Conservation (phyloP, 2,113 vertebrate species). For the Phaethon lepturus region DNA sequence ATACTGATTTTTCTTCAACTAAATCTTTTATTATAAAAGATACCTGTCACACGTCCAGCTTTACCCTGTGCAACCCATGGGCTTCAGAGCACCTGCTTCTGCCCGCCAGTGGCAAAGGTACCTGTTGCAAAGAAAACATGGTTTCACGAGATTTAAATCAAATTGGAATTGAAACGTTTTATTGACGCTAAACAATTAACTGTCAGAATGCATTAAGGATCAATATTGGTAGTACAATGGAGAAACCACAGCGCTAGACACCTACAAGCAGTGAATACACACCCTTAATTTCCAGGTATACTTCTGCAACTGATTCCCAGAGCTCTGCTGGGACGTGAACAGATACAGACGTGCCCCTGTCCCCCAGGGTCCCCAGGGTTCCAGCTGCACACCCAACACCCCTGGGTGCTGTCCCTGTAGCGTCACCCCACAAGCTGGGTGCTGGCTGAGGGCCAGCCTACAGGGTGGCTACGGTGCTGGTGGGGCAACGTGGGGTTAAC, state of each 20-base stretch:
- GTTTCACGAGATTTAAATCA: background rate
- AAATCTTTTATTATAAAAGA: background rate
- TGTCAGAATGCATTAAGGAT: background rate
- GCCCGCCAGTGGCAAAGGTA: background rate
- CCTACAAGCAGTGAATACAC: background rate
- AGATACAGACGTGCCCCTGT: background rate
- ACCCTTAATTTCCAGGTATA: background rate
- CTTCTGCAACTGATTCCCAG: background rate
- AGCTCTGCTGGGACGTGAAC: background rate
- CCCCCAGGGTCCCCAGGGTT: background rate
- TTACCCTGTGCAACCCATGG: accelerated
- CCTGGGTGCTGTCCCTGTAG: background rate
- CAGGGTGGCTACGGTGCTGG: background rate
- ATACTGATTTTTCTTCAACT: background rate
- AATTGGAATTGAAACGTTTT: background rate
- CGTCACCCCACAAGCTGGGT: background rate
- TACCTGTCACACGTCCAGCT: background rate
- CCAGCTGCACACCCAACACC: background rate
- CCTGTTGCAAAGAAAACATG: background rate
- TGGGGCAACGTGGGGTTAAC: background rate
- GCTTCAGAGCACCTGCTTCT: background rate
- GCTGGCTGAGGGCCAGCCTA: background rate
- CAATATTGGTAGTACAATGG: background rate
- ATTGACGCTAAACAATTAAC: background rate
- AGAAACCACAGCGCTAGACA: background rate